Evolutionary conservation across 37 sponge, comb jelly and placozoan species (phyloP).

Genomic region (Ianthella basta): DNA sequence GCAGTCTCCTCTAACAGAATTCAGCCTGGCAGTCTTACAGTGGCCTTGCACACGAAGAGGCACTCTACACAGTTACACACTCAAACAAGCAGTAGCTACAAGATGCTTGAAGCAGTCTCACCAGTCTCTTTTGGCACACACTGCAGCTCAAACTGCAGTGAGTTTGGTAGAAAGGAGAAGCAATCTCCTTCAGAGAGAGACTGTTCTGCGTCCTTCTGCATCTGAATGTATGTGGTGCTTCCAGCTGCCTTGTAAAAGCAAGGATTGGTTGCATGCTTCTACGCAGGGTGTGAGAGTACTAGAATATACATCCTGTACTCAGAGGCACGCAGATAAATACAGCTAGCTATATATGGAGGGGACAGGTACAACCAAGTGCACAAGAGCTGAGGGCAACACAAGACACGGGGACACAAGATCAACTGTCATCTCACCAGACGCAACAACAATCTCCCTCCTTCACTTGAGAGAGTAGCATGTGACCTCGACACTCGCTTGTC

Average conservation of each 20-base stretch:
- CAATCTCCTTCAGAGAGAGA: slow-evolving; percentile 62
- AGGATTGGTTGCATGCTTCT: slow-evolving; percentile 82
- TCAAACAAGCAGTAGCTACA: no score
- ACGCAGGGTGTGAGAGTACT: no score
- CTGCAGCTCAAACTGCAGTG: background rate
- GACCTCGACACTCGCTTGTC: slow-evolving; percentile 85
- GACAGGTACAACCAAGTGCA: no score
- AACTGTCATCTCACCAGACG: slow-evolving; percentile 55
- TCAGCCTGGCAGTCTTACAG: no score
- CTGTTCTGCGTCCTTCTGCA: slow-evolving; percentile 58
- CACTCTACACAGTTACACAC: no score
- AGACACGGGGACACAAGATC: no score
- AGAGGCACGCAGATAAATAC: no score
- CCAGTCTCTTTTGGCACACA: background rate
- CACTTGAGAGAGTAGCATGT: slow-evolving; percentile 61
- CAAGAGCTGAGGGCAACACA: background rate
- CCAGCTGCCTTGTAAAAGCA: slow-evolving; percentile 61
- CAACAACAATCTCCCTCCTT: slow-evolving; percentile 45
- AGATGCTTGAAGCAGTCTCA: no score
- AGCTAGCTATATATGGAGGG: no score
- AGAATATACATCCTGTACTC: no score
- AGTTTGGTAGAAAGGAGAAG: slow-evolving; percentile 42
- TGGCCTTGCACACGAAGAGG: no score
- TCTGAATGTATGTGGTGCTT: background rate
- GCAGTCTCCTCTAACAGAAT: no score